Percentiles rank a stretch among this genome's conserved stretches.
Evolutionary conservation across 1,140 invertebrate genomes (phyloP).

Genomic region (Drosophila willistoni): DNA sequence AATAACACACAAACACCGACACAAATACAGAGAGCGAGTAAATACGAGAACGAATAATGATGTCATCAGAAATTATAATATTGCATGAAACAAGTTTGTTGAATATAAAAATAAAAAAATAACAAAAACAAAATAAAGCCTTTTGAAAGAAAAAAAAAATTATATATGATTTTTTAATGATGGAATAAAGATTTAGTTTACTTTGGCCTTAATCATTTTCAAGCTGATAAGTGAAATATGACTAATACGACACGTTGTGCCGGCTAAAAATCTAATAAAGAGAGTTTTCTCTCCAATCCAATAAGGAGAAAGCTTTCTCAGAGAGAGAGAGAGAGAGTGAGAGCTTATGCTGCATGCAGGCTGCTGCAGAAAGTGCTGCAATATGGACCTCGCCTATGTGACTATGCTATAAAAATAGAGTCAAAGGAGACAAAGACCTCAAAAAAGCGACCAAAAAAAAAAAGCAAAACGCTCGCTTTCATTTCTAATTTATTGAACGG

Average conservation of each 20-base stretch:
- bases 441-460: not conserved
- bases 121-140: slow-evolving; percentile 17
- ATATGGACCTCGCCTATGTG: slow-evolving; percentile 44
- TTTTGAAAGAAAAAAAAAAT: not conserved
- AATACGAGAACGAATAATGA: slow-evolving; percentile 72
- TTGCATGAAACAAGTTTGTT: slow-evolving; percentile 66
- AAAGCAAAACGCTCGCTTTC: slow-evolving; percentile 49
- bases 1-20: slow-evolving; percentile 38
- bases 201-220: slow-evolving; percentile 37
- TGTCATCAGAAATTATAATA: slow-evolving; percentile 69
- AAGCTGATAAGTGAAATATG: slow-evolving; percentile 61
- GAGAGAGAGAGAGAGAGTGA: not conserved
- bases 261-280: slow-evolving; percentile 27
- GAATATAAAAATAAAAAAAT: slow-evolving; percentile 31
- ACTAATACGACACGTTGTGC: slow-evolving; percentile 61
- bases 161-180: slow-evolving; percentile 27
- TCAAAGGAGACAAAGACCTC: slow-evolving; percentile 50
- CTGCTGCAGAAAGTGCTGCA: slow-evolving; percentile 28
- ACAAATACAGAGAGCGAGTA: slow-evolving; percentile 32
- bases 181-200: slow-evolving; percentile 30
- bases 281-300: too few relatives aligned
- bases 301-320: slow-evolving; percentile 23
- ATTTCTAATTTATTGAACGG: slow-evolving; percentile 53
- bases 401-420: slow-evolving; percentile 21
- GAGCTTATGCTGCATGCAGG: slow-evolving; percentile 44